Evolutionary conservation across 2,888 invertebrate genomes (phyloP).

Genomic region (Digitonthophagus gazella): DNA sequence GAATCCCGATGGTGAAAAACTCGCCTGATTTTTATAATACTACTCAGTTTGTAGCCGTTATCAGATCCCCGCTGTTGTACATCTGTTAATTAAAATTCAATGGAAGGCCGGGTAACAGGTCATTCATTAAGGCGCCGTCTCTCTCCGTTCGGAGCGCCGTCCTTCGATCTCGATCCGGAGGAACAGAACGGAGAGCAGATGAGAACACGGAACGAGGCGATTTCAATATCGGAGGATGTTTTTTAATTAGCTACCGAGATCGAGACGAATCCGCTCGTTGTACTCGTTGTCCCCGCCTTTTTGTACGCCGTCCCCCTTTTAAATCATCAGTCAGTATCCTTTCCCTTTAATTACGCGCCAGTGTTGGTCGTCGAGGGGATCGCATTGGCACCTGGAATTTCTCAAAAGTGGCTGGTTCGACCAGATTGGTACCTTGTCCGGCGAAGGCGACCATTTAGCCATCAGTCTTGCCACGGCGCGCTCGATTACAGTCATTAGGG

Average conservation of each 20-base stretch:
- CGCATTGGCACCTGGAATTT: neutral
- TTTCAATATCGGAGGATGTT: constrained; percentile 13
- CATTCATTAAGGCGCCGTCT: constrained; percentile 23
- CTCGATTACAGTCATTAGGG: constrained; percentile 12
- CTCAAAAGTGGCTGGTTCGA: neutral
- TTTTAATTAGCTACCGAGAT: constrained; percentile 14
- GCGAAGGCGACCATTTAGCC: constrained; percentile 4
- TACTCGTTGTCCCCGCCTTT: neutral
- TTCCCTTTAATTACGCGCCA: neutral
- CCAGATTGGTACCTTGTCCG: constrained; percentile 7
- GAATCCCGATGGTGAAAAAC: neutral
- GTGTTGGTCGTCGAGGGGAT: neutral
- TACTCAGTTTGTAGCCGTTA: constrained; percentile 20
- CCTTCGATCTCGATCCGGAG: neutral
- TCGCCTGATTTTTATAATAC: neutral
- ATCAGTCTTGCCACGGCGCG: constrained; percentile 3
- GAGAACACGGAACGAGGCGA: constrained; percentile 3
- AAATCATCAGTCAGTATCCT: neutral
- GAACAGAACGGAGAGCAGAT: neutral
- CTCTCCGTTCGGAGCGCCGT: neutral
- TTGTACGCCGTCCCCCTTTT: neutral
- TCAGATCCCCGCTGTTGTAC: constrained; percentile 28
- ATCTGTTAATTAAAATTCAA: constrained; percentile 39
- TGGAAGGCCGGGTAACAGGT: constrained; percentile 29
- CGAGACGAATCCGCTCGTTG: neutral